phyloP scores from a whole-genome alignment of 1,140 invertebrate species.

The Tachypleus tridentatus region DNA sequence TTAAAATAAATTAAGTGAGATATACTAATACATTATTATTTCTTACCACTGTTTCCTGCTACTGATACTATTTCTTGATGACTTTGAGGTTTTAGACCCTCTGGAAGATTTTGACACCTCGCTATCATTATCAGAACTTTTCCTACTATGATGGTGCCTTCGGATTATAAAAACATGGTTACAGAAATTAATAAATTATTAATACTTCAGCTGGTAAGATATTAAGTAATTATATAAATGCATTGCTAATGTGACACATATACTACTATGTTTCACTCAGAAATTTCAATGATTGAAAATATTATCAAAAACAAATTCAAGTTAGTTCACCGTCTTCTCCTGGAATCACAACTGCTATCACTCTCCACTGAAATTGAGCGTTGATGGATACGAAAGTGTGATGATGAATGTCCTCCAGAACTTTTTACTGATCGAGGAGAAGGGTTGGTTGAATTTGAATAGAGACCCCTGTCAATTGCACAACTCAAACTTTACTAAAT shows the following conservation, averaged over 20 bases:
- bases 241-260: too few relatives aligned
- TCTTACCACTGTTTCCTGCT: slow-evolving; percentile 14
- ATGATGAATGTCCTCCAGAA: slow-evolving; percentile 10
- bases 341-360: slow-evolving; percentile 21
- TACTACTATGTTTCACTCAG: too few relatives aligned
- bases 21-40: neutral
- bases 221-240: too few relatives aligned
- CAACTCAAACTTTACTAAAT: too few relatives aligned
- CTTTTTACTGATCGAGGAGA: slow-evolving; percentile 41
- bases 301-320: too few relatives aligned
- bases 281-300: too few relatives aligned
- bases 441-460: slow-evolving; percentile 27
- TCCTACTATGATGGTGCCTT: slow-evolving; percentile 55
- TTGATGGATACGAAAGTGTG: slow-evolving; percentile 9
- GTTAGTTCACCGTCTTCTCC: slow-evolving; percentile 23
- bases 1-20: too few relatives aligned
- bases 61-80: slow-evolving; percentile 13
- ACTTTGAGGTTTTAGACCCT: slow-evolving; percentile 43
- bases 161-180: slow-evolving; percentile 15
- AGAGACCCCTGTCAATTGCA: slow-evolving; percentile 24
- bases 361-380: slow-evolving; percentile 21
- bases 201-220: too few relatives aligned
- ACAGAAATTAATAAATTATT: slow-evolving; percentile 14
- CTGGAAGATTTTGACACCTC: slow-evolving; percentile 68
- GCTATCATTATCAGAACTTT: slow-evolving; percentile 75